Conservation (phyloP, 2,113 vertebrate genomes). For the Sakesphorus luctuosus region DNA sequence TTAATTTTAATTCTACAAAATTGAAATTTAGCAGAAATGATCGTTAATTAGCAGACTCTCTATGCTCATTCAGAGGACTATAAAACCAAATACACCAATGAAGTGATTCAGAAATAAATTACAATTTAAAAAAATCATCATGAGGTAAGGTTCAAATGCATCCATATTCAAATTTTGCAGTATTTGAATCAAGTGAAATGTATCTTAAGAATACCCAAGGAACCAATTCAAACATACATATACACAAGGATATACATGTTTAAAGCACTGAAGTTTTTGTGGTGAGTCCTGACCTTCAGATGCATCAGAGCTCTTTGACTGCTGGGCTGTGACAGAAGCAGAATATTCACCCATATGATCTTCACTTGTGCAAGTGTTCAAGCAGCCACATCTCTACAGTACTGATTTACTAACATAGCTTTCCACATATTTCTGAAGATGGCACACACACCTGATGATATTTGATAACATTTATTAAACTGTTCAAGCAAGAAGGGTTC, state of each 20-base stretch:
- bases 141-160: background rate
- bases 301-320: background rate
- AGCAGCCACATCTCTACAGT: background rate
- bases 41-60: background rate
- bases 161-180: background rate
- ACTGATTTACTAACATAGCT: background rate
- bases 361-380: background rate
- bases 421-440: background rate
- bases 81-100: background rate
- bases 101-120: background rate
- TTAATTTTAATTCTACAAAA: background rate
- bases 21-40: background rate
- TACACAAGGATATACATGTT: accelerated
- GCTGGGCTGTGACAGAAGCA: background rate
- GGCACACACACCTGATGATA: background rate
- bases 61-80: background rate
- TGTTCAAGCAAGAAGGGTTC: background rate
- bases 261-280: background rate
- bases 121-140: background rate
- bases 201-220: background rate
- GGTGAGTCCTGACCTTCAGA: background rate
- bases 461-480: background rate
- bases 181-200: background rate
- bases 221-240: background rate
- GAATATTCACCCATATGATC: background rate